Evolutionary conservation across 2,888 invertebrate species (phyloP).

Genomic region (Agelastica alni): DNA sequence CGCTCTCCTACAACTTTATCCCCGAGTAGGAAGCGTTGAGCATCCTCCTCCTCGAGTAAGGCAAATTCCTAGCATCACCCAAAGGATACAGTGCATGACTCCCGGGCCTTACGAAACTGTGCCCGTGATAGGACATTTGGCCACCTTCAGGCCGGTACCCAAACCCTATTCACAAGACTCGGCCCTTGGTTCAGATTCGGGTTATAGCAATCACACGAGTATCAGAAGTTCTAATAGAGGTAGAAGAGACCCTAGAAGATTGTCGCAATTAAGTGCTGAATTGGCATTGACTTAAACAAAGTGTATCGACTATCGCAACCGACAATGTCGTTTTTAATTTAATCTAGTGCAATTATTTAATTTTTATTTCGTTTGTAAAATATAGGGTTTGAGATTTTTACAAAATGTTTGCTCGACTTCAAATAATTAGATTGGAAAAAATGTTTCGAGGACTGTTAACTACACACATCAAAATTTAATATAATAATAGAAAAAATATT

Average conservation of each 20-base stretch:
- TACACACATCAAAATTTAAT: no score
- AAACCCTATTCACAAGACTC: conserved; percentile 74
- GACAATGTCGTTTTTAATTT: conserved; percentile 14
- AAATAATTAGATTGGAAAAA: no score
- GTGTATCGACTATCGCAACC: conserved; percentile 7
- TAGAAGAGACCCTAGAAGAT: conserved; percentile 51
- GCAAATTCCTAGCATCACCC: conserved; percentile 55
- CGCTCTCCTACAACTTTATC: conserved; percentile 71
- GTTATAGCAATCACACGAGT: conserved; percentile 81
- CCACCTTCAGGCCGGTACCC: conserved; percentile 65
- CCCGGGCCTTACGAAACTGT: conserved; percentile 69
- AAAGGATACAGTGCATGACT: conserved; percentile 54
- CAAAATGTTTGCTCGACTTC: no score
- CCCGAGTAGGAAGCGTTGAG: conserved; percentile 71
- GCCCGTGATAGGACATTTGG: conserved; percentile 68
- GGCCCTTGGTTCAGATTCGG: conserved; percentile 83
- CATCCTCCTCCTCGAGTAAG: conserved; percentile 50
- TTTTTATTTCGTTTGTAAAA: conserved; percentile 19
- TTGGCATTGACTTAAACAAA: conserved; percentile 51
- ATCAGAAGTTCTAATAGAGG: conserved; percentile 58
- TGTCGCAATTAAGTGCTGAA: conserved; percentile 57
- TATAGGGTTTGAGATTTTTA: no score
- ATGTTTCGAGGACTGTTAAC: no score
- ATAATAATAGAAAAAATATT: no score
- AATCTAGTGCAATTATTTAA: conserved; percentile 15